These are phyloP conservation scores for Desmophyllum pertusum DNA, from an alignment of 92 coral and sea anemone species.

Conservation along the genomic window DNA sequence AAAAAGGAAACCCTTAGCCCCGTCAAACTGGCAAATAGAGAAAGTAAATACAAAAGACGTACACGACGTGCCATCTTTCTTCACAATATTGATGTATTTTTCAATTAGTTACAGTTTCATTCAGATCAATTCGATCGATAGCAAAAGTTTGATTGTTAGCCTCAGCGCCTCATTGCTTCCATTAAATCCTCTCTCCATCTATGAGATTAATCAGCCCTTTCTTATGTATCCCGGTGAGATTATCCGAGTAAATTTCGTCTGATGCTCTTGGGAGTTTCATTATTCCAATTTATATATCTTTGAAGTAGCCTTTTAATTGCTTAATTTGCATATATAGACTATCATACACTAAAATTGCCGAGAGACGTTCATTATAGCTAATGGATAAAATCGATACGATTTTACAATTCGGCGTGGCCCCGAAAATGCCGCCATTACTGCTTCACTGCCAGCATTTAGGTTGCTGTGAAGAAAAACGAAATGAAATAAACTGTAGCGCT, in stretches of 20 bases:
- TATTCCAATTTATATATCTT: not conserved
- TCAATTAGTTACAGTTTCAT: constrained; percentile 6
- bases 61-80: not conserved
- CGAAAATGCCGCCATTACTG: too few relatives aligned
- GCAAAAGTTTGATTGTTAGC: not conserved
- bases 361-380: not conserved
- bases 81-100: not conserved
- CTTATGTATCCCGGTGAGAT: not conserved
- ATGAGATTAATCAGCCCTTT: not conserved
- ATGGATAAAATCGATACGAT: not conserved
- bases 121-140: not conserved
- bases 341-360: not conserved
- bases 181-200: not conserved
- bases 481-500: not conserved
- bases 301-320: not conserved
- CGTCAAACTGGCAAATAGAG: not conserved
- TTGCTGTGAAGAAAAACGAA: not conserved
- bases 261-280: not conserved
- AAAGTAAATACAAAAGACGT: not conserved
- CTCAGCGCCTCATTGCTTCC: not conserved
- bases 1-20: not conserved
- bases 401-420: not conserved
- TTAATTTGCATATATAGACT: not conserved
- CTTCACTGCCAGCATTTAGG: too few relatives aligned
- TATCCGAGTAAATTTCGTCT: not conserved